Percentiles rank a stretch among this genome's conserved stretches.
These are phyloP conservation scores for Clarias magur DNA, from an alignment of 2,113 vertebrate genomes.

Conservation along the genomic window DNA sequence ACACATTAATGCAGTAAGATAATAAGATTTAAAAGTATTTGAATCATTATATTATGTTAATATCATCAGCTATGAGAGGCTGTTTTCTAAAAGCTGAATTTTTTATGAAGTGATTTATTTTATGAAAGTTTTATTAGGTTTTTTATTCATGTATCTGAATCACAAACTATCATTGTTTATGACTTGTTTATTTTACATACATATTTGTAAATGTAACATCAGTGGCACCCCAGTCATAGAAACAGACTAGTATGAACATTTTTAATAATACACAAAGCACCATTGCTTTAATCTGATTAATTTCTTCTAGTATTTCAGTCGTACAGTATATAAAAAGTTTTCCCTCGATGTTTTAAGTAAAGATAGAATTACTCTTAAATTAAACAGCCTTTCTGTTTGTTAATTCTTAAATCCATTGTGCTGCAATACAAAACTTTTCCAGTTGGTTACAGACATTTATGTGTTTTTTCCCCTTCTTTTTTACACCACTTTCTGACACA, in stretches of 20 bases:
- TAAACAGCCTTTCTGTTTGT: background rate
- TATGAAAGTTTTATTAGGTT: background rate
- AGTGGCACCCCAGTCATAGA: background rate
- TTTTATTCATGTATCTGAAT: background rate
- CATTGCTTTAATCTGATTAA: background rate
- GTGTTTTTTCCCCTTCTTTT: background rate
- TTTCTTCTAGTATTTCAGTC: background rate
- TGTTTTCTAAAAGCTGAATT: background rate
- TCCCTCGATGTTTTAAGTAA: background rate
- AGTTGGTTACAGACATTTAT: background rate
- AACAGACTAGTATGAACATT: background rate
- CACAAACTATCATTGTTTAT: background rate
- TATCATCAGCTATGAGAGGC: background rate
- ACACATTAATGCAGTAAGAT: background rate
- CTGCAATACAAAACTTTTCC: conserved; percentile 1
- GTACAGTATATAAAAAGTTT: background rate
- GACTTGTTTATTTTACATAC: background rate
- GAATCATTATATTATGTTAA: background rate
- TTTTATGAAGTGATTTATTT: background rate
- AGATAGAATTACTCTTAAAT: background rate
- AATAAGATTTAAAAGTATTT: background rate
- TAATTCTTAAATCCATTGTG: background rate
- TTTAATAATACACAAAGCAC: background rate
- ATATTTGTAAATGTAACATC: background rate
- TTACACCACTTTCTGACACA: background rate